phyloP scores from a whole-genome alignment of 2,113 vertebrate genomes.

The Empidonax alnorum region DNA sequence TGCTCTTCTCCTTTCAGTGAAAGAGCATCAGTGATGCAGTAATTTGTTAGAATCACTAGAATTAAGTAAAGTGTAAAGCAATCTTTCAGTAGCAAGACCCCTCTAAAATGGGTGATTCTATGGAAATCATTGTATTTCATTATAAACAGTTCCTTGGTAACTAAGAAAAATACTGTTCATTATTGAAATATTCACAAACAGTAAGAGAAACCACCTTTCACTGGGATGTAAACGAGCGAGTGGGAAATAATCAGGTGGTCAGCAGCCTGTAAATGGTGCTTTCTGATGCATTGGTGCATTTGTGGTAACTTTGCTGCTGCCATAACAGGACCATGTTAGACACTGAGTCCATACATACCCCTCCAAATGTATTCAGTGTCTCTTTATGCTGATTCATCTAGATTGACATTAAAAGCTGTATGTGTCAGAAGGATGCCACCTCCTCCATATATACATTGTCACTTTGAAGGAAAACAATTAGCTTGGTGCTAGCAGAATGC shows the following conservation, averaged over 20 bases:
- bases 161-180: background rate
- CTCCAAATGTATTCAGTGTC: background rate
- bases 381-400: conserved; percentile 10
- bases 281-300: background rate
- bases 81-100: background rate
- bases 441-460: conserved; percentile 19
- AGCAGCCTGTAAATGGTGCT: background rate
- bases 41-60: background rate
- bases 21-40: background rate
- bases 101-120: background rate
- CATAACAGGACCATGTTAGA: background rate
- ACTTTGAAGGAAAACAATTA: conserved; percentile 24
- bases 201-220: background rate
- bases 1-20: background rate
- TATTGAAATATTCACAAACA: background rate
- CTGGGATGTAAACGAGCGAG: background rate
- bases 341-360: background rate
- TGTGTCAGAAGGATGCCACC: conserved; percentile 13
- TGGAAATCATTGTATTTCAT: background rate
- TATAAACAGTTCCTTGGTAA: background rate
- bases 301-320: background rate
- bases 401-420: conserved; percentile 22
- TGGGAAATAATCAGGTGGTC: background rate
- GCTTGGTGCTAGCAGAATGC: background rate
- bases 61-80: background rate